phyloP scores from a whole-genome alignment of 1,140 invertebrate genomes.

The Camponotus floridanus region DNA sequence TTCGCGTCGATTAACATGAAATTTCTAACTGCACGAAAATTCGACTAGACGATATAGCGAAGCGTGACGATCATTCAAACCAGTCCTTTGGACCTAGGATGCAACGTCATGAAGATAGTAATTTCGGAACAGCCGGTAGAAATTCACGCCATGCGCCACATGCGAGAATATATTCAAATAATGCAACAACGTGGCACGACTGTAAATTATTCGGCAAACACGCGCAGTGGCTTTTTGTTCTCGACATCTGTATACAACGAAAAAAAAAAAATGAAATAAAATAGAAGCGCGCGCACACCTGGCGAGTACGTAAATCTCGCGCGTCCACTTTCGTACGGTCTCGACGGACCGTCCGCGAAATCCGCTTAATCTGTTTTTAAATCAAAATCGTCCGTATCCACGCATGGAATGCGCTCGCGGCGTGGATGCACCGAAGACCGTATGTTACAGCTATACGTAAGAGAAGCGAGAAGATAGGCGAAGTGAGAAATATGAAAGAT shows the following conservation, averaged over 20 bases:
- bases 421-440: not conserved
- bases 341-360: slow-evolving; percentile 5
- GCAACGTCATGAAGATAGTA: slow-evolving; percentile 61
- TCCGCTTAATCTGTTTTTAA: slow-evolving; percentile 47
- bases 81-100: slow-evolving; percentile 52
- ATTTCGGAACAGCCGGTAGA: slow-evolving; percentile 62
- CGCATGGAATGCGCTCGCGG: not conserved
- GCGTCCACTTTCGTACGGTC: slow-evolving; percentile 45
- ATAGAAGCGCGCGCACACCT: slow-evolving; percentile 36
- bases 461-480: slow-evolving; percentile 18
- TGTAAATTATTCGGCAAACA: slow-evolving; percentile 73
- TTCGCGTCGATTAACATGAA: slow-evolving; percentile 63
- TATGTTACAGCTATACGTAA: slow-evolving; percentile 12
- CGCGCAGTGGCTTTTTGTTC: slow-evolving; percentile 61
- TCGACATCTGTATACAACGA: slow-evolving; percentile 29
- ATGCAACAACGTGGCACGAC: slow-evolving; percentile 63
- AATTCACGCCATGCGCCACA: slow-evolving; percentile 68
- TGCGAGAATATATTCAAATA: slow-evolving; percentile 70
- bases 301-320: slow-evolving; percentile 60
- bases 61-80: slow-evolving; percentile 71
- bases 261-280: slow-evolving; percentile 27
- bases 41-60: slow-evolving; percentile 40
- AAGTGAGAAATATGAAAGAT: slow-evolving; percentile 55
- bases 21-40: slow-evolving; percentile 65
- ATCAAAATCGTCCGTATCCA: slow-evolving; percentile 34